A percentile compares a stretch with the other conserved stretches of the same genome.
These are phyloP conservation scores for Tachysurus vachellii DNA, from an alignment of 2,113 vertebrate genomes.

Conservation along the genomic window DNA sequence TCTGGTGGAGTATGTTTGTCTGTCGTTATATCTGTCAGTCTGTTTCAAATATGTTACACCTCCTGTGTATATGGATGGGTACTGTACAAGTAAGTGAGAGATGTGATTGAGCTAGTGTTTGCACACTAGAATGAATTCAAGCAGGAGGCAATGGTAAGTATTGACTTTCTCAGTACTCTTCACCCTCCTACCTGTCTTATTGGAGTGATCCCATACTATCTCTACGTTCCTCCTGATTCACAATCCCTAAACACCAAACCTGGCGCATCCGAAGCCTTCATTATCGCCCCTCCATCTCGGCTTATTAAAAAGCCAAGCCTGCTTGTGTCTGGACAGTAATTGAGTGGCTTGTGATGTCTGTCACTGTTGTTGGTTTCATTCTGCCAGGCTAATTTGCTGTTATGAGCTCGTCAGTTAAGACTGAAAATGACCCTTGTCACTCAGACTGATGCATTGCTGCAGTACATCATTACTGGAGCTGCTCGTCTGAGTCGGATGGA, in stretches of 20 bases:
- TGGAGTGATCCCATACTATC: background rate
- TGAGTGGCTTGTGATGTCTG: constrained; percentile 47
- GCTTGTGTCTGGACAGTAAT: constrained; percentile 36
- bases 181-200: background rate
- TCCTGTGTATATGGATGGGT: background rate
- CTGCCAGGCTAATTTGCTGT: constrained; percentile 36
- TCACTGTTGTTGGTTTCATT: constrained; percentile 48
- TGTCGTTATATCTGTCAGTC: background rate
- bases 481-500: constrained; percentile 32
- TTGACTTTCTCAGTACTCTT: constrained; percentile 11
- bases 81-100: background rate
- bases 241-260: background rate
- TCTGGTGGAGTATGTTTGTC: background rate
- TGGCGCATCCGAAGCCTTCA: constrained; percentile 16
- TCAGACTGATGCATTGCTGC: constrained; percentile 28
- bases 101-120: background rate
- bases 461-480: constrained; percentile 52
- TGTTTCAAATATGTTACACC: constrained; percentile 11
- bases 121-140: background rate
- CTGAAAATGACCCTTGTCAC: constrained; percentile 53
- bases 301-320: constrained; percentile 26
- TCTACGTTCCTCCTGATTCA: background rate
- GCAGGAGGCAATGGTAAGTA: background rate
- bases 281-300: constrained; percentile 19
- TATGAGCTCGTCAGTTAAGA: constrained; percentile 42